Evolutionary conservation across 1,140 invertebrate species (phyloP), one percentile per base, ranked within the genome.

Genomic region (Doryteuthis pealeii): DNA sequence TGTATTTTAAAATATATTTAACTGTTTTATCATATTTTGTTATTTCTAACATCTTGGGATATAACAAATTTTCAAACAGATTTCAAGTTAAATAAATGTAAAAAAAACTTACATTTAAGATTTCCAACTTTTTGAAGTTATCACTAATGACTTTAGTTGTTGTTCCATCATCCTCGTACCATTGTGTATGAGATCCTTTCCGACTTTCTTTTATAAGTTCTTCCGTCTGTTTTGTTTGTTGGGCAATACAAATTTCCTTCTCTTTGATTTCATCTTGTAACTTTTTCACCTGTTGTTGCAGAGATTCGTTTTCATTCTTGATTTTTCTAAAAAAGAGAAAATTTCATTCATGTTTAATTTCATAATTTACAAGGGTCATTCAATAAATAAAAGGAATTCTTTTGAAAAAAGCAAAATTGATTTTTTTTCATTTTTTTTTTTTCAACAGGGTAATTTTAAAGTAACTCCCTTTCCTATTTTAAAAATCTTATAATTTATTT

Each of bases 211-310:
- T 82, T 71, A 85, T 83, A 10, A 84, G 73, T 65, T 86, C 84
- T 76, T 81, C 82, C 15, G 88, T 76, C 74, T 88, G 80, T 80
- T 88, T 84, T 32, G 87, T 87, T 69, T 89, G 76, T 18, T 79
- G 77, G 15, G 87, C 80, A 28, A 89, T 81, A 30, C 83, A 81
- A 54, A 88, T 81, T 77, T 89, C 88, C 78, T 88, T 89, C 33
- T 84, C 86, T 67, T 76, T 75, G 22, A 89, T 74, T 77, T 86
- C 86, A 43, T 88, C 86, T 72, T 87, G 76, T 73, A 83, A 87
- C 80, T 89, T 84, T 14, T 74, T 74, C 49, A 84, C 78, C 69
- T 88, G 82, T n/a, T 87, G 85, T 33, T 76, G 70, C 10, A 87
- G 71, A 18, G 78, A 71, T n/a, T 76, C 35, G 30, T 81, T 49